Evolutionary conservation across 2,797 vertebrate genomes (phyloP).

Genomic region (Tachyglossus aculeatus): DNA sequence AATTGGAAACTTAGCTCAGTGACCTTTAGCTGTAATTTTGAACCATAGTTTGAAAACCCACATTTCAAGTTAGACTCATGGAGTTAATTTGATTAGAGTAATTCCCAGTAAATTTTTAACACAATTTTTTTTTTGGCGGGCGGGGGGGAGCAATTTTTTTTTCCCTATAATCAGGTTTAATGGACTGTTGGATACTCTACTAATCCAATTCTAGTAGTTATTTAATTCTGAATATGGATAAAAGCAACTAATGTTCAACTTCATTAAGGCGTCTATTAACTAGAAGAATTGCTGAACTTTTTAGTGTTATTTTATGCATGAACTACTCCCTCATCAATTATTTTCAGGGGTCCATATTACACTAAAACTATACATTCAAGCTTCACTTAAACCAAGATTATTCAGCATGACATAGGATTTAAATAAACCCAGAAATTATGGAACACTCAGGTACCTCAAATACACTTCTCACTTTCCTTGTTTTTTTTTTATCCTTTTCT

Average conservation of each 20-base stretch:
- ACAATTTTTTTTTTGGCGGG: constrained; percentile 38
- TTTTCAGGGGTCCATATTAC: constrained; percentile 26
- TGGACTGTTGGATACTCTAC: constrained; percentile 47
- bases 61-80: constrained; percentile 39
- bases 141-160: constrained; percentile 27
- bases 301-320: constrained; percentile 25
- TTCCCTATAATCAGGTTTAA: constrained; percentile 49
- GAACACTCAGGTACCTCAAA: not conserved
- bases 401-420: not conserved
- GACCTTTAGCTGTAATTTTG: constrained; percentile 70
- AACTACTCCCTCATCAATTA: constrained; percentile 53
- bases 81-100: constrained; percentile 51
- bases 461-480: constrained; percentile 5
- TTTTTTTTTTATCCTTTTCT: constrained; percentile 11
- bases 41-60: constrained; percentile 39
- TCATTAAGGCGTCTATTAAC: constrained; percentile 62
- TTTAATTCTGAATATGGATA: constrained; percentile 56
- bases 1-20: constrained; percentile 69
- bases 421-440: constrained; percentile 14
- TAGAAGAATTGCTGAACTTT: constrained; percentile 51
- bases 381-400: constrained; percentile 32
- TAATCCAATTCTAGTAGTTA: constrained; percentile 53
- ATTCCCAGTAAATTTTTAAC: constrained; percentile 36
- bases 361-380: constrained; percentile 28
- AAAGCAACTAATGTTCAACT: constrained; percentile 66